Evolutionary conservation across 1,140 invertebrate genomes (phyloP).

Genomic region (Brachystomella parvula): DNA sequence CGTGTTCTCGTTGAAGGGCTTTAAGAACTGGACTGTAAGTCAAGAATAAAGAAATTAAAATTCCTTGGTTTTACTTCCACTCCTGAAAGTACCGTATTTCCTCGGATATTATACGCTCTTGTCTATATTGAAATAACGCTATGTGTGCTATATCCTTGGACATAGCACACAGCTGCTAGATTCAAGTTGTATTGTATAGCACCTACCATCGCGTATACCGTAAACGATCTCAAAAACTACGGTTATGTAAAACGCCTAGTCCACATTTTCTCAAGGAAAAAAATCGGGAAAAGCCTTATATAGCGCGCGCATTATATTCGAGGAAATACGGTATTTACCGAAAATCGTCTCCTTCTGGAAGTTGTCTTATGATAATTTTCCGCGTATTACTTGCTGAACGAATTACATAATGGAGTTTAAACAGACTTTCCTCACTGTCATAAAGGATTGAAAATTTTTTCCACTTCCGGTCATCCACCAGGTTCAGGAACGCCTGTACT

Average conservation of each 20-base stretch:
- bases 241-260: conserved; percentile 47
- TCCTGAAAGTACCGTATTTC: conserved; percentile 57
- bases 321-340: too few relatives aligned
- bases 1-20: neutral
- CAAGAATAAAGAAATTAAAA: too few relatives aligned
- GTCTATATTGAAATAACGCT: too few relatives aligned
- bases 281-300: neutral
- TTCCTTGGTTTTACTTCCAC: too few relatives aligned
- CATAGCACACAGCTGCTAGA: too few relatives aligned
- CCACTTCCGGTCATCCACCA: conserved; percentile 82
- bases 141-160: too few relatives aligned
- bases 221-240: too few relatives aligned
- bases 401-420: conserved; percentile 80
- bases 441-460: conserved; percentile 90
- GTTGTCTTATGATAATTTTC: conserved; percentile 42
- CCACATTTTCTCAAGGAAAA: neutral
- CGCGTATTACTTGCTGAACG: conserved; percentile 72
- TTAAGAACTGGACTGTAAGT: conserved; percentile 41
- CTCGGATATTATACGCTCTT: too few relatives aligned
- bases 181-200: too few relatives aligned
- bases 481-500: conserved; percentile 75
- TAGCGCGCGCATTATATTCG: conserved; percentile 38
- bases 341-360: conserved; percentile 42
- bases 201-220: too few relatives aligned
- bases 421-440: conserved; percentile 85